Evolutionary conservation across 2,113 vertebrate species (phyloP).

Genomic region (Empidonax traillii): DNA sequence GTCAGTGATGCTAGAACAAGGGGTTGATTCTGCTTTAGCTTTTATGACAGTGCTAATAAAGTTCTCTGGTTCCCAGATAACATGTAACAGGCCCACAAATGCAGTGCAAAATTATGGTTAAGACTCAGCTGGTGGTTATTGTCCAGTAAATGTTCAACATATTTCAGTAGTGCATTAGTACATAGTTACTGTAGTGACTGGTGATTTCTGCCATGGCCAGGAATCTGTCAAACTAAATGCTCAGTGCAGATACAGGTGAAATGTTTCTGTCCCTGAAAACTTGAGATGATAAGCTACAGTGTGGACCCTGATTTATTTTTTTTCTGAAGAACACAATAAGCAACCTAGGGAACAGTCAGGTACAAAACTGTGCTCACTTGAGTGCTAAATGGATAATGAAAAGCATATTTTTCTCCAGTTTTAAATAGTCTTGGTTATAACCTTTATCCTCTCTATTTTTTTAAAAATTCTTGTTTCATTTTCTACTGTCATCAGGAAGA

Average conservation of each 20-base stretch:
- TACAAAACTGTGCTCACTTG: background rate
- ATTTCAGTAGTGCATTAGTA: background rate
- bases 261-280: background rate
- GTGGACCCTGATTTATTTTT: background rate
- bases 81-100: background rate
- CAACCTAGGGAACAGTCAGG: background rate
- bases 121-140: constrained; percentile 10
- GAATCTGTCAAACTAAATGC: background rate
- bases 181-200: background rate
- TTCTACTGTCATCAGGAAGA: background rate
- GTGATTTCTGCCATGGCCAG: background rate
- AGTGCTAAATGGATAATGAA: background rate
- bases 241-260: background rate
- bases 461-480: background rate
- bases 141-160: background rate
- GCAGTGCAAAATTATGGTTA: background rate
- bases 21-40: constrained; percentile 55
- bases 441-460: background rate
- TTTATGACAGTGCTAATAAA: constrained; percentile 58
- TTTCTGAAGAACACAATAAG: background rate
- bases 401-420: background rate
- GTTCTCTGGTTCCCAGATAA: constrained; percentile 28
- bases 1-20: constrained; percentile 48
- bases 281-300: background rate
- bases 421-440: background rate